Percentiles rank a stretch among this genome's conserved stretches.
phyloP scores from a whole-genome alignment of 2,888 invertebrate species.

The Steinernema scapterisci region DNA sequence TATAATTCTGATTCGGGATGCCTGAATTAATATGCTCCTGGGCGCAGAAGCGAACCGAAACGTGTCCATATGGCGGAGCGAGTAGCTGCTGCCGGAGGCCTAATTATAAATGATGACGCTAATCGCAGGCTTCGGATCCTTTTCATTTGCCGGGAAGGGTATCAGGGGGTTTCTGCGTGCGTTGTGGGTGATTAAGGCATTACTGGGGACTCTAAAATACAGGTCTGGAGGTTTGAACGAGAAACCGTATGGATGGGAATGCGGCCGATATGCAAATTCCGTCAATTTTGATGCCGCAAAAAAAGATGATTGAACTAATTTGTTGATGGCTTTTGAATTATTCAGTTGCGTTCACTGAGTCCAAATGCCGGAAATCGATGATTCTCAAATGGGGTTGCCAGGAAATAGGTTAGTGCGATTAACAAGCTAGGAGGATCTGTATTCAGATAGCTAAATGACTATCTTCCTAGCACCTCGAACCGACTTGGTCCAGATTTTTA shows the following conservation, averaged over 20 bases:
- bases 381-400: background rate
- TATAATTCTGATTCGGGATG: constrained; percentile 6
- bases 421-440: background rate
- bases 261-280: too few relatives aligned
- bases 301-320: constrained; percentile 29
- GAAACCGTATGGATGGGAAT: too few relatives aligned
- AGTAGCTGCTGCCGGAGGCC: background rate
- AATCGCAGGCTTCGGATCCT: too few relatives aligned
- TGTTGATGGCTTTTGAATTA: constrained; percentile 16
- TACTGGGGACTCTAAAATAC: too few relatives aligned
- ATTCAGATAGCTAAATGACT: too few relatives aligned
- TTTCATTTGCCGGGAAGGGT: too few relatives aligned
- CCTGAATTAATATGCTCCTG: background rate
- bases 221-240: too few relatives aligned
- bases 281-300: background rate
- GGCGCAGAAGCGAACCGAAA: background rate
- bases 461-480: too few relatives aligned
- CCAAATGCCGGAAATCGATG: constrained; percentile 10
- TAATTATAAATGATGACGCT: background rate
- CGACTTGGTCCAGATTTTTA: too few relatives aligned
- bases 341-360: constrained; percentile 26
- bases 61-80: background rate
- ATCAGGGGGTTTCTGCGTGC: too few relatives aligned
- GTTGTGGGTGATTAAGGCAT: too few relatives aligned
- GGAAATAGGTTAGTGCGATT: background rate